Base-by-base conservation (phyloP, 2,888 invertebrate genomes). In the Dicyrtoma fusca region DNA sequence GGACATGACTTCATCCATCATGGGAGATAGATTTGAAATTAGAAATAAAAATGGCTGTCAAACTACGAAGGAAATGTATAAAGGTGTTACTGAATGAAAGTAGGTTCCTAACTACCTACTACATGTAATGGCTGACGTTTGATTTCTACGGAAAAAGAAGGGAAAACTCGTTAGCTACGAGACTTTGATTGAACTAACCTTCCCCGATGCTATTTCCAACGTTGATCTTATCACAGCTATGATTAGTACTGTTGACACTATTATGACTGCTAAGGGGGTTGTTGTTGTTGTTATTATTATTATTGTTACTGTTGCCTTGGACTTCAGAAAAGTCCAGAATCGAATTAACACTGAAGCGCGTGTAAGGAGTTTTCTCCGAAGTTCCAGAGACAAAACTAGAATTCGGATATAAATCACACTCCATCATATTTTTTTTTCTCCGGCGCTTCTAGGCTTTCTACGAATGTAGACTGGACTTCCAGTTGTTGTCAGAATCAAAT, bases 321-420 rank as follows among this genome's bases (percentile, higher is more conserved):
- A 71, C 69, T 1, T 71, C 69, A 17, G 69, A 57, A 61, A 75
- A 78, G 34, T 78, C 77, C 21, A 78, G 74, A 49, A 78, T 75
- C 21, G 77, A 78, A 57, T 78, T 78, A 10, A 78, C 77, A 26
- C 75, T 76, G 55, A 78, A 78, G 11, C 77, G 49, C 11, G 77
- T 75, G 59, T 72, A 78, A 2, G 77, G 70, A 0, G 51, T 53
- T 51, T 70, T 70, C 26, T 70, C 70, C 13, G 74, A 21, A 62
- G 45, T 69, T 47, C 17, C 61, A 1, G 74, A 26, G 66, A 47
- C 17, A 25, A 47, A 47, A 2, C 23, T 26, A n/a, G 44, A 23
- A 44, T 13, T 63, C 14, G 49, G 61, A 17, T 53, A 70, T 23
- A 70, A 62, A 53, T 70, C 70, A 63, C 70, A 70, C 25, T 70